Evolutionary conservation across 1,140 invertebrate species (phyloP).

Genomic region (Formica selysi): DNA sequence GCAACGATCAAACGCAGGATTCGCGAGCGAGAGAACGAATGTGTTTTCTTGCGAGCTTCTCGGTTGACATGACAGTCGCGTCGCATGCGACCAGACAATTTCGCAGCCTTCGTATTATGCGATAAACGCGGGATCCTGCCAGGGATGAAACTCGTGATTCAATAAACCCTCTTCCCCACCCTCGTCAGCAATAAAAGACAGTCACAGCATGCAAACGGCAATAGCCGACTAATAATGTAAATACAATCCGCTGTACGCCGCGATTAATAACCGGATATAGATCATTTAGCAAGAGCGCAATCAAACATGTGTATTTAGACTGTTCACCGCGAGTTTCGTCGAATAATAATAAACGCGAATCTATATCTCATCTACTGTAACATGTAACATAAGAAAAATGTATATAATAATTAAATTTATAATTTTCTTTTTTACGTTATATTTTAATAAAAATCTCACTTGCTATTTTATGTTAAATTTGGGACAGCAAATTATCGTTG

Average conservation of each 20-base stretch:
- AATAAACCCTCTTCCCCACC: conserved; percentile 20
- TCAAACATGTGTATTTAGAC: neutral
- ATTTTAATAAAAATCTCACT: neutral
- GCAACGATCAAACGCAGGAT: conserved; percentile 8
- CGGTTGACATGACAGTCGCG: conserved; percentile 18
- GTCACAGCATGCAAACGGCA: conserved; percentile 6
- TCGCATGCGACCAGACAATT: conserved; percentile 45
- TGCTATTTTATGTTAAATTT: neutral
- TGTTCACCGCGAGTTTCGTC: neutral
- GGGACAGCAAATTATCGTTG: neutral
- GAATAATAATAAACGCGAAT: neutral
- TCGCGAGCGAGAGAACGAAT: neutral
- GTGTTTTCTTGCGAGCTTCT: conserved; percentile 28
- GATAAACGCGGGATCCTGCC: conserved; percentile 23
- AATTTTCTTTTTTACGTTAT: neutral
- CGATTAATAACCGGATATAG: conserved; percentile 25
- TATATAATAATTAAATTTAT: neutral
- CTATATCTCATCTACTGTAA: neutral
- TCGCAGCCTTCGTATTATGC: conserved; percentile 40
- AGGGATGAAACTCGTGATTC: conserved; percentile 44
- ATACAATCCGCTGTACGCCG: neutral
- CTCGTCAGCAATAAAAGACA: conserved; percentile 33
- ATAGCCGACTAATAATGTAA: conserved; percentile 23
- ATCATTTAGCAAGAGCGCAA: neutral
- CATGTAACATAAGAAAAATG: neutral